Percentiles rank a stretch among this genome's conserved stretches.
These are phyloP conservation scores for Phania funesta DNA, from an alignment of 2,888 invertebrate species.

Conservation along the genomic window DNA sequence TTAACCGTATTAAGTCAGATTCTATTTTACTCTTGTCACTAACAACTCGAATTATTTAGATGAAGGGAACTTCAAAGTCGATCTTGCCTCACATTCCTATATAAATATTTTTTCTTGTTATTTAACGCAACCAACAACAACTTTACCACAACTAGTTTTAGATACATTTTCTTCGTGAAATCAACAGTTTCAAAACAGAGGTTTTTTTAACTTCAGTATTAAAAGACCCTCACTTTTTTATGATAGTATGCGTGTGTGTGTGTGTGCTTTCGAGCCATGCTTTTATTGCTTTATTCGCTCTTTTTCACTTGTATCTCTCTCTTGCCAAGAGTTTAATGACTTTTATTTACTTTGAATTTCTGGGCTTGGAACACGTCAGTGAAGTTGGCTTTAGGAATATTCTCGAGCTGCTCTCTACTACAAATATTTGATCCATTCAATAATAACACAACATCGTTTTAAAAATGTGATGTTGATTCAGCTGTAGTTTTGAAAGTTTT, in stretches of 20 bases:
- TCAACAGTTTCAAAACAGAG: constrained; percentile 3
- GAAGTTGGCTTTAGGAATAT: not conserved
- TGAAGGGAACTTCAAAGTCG: not conserved
- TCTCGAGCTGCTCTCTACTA: not conserved
- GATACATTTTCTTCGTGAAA: not conserved
- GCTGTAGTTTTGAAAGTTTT: not conserved
- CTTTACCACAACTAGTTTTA: constrained; percentile 19
- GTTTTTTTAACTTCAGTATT: constrained; percentile 3
- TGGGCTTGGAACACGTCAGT: constrained; percentile 36
- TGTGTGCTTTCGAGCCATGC: not conserved
- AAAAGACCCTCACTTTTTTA: not conserved
- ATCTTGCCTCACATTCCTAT: no score
- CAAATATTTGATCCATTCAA: not conserved
- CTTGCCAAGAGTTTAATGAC: constrained; percentile 13
- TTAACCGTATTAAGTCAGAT: not conserved
- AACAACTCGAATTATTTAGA: not conserved
- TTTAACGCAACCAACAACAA: constrained; percentile 1
- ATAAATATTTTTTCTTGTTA: not conserved
- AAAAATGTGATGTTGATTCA: not conserved
- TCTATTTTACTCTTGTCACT: not conserved
- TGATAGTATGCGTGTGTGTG: not conserved
- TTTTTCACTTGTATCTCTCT: not conserved
- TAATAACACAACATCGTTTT: not conserved
- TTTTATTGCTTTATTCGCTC: not conserved
- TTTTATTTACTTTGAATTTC: constrained; percentile 18